Percentiles rank a stretch among this genome's conserved stretches.
These are phyloP conservation scores for Hydractinia symbiolongicarpus DNA, from an alignment of 30 jellyfish, hydroid and myxozoan species.

Conservation along the genomic window DNA sequence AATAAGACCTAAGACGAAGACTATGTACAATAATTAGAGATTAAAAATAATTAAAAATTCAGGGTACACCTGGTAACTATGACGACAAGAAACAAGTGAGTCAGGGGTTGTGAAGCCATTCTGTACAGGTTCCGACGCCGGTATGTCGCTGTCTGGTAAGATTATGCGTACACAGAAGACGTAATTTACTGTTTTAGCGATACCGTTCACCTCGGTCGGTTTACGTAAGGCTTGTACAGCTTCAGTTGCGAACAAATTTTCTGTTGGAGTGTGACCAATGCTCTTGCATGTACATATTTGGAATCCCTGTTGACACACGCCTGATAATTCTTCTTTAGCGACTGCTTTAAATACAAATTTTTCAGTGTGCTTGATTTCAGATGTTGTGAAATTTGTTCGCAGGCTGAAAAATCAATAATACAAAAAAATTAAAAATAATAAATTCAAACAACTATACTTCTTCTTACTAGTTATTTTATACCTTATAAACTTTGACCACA, in stretches of 20 bases:
- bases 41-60: slow-evolving; percentile 43
- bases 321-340: slow-evolving; percentile 13
- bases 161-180: slow-evolving; percentile 25
- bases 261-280: neutral
- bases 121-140: slow-evolving; percentile 3
- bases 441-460: neutral
- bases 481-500: slow-evolving; percentile 66
- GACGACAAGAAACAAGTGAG: slow-evolving; percentile 2
- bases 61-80: slow-evolving; percentile 48
- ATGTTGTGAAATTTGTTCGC: neutral
- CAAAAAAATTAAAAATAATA: neutral
- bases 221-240: neutral
- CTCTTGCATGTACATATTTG: slow-evolving; percentile 26
- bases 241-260: slow-evolving; percentile 23
- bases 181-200: neutral
- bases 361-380: slow-evolving; percentile 8
- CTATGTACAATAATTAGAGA: neutral
- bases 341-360: slow-evolving; percentile 16
- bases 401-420: slow-evolving; percentile 16
- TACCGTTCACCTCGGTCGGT: neutral
- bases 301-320: slow-evolving; percentile 30
- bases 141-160: slow-evolving; percentile 7
- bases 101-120: slow-evolving; percentile 12
- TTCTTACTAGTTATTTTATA: neutral
- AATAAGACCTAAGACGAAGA: neutral